Percentiles rank a stretch among this genome's conserved stretches.
phyloP scores from a whole-genome alignment of 2,888 invertebrate genomes.

The Nebria brevicollis region DNA sequence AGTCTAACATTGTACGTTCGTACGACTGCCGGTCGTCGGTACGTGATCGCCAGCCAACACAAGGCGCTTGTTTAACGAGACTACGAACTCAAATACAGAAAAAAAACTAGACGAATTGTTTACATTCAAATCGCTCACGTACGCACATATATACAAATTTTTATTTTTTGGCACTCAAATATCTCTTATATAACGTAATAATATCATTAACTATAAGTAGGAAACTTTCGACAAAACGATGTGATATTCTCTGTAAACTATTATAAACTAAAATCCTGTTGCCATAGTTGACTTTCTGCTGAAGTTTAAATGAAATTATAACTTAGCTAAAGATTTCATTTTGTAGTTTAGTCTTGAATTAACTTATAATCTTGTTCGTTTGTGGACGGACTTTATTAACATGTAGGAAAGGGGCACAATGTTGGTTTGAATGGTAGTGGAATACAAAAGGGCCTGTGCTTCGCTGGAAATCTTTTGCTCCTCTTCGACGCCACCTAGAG shows the following conservation, averaged over 20 bases:
- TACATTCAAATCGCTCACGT: conserved; percentile 1
- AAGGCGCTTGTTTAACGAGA: neutral
- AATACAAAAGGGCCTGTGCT: neutral
- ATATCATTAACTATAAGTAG: too few relatives aligned
- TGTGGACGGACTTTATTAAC: neutral
- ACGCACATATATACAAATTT: neutral
- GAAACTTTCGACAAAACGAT: too few relatives aligned
- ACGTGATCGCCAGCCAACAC: neutral
- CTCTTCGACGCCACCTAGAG: neutral
- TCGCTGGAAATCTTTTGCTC: neutral
- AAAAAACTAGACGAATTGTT: neutral
- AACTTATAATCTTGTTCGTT: neutral
- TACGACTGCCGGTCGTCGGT: neutral
- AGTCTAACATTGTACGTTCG: neutral
- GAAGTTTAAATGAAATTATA: neutral
- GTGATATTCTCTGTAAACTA: too few relatives aligned
- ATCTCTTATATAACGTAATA: too few relatives aligned
- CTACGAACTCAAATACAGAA: neutral
- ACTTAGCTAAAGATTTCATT: neutral
- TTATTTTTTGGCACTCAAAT: too few relatives aligned
- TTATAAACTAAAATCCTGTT: too few relatives aligned
- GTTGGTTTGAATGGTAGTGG: neutral
- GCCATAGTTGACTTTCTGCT: neutral
- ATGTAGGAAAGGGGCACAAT: neutral
- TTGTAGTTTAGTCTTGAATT: neutral